Evolutionary conservation across 23 tunicate genomes (phyloP).

Genomic region (Trididemnum miniatum): DNA sequence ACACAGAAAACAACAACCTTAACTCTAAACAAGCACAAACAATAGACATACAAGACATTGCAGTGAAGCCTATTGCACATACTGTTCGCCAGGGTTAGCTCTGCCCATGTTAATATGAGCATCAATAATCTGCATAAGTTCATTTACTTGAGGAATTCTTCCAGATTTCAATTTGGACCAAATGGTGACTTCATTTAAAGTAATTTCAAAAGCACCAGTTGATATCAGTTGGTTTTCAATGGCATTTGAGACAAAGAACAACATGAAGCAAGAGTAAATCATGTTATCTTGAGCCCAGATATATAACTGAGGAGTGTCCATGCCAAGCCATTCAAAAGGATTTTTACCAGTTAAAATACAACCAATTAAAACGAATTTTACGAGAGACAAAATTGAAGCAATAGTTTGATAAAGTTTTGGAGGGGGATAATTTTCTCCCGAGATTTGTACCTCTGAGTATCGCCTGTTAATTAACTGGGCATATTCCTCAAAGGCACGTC

Average conservation of each 20-base stretch:
- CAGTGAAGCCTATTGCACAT: conserved; percentile 30
- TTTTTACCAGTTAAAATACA: conserved; percentile 69
- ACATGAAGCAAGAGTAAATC: conserved; percentile 89
- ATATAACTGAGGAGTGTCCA: conserved; percentile 75
- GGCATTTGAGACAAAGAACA: conserved; percentile 88
- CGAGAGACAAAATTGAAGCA: conserved; percentile 69
- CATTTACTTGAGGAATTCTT: conserved; percentile 84
- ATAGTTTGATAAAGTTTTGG: conserved; percentile 70
- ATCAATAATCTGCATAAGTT: conserved; percentile 86
- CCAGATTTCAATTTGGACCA: conserved; percentile 96
- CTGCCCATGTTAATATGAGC: conserved; percentile 56
- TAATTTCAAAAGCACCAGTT: conserved; percentile 96
- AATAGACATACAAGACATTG: neutral
- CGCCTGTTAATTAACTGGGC: conserved; percentile 71
- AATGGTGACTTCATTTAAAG: conserved; percentile 70
- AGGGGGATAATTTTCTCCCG: conserved; percentile 91
- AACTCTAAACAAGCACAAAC: neutral
- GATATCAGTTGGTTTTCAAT: conserved; percentile 92
- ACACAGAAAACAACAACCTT: neutral
- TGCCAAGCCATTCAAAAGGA: conserved; percentile 69
- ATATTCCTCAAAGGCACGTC: conserved; percentile 87
- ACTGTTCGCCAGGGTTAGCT: neutral
- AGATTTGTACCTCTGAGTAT: conserved; percentile 86
- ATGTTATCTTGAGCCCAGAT: conserved; percentile 86
- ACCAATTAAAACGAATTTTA: conserved; percentile 77